A percentile compares a stretch with the other conserved stretches of the same genome.
phyloP scores from a whole-genome alignment of 2,113 vertebrate genomes.

The Urocolius indicus region DNA sequence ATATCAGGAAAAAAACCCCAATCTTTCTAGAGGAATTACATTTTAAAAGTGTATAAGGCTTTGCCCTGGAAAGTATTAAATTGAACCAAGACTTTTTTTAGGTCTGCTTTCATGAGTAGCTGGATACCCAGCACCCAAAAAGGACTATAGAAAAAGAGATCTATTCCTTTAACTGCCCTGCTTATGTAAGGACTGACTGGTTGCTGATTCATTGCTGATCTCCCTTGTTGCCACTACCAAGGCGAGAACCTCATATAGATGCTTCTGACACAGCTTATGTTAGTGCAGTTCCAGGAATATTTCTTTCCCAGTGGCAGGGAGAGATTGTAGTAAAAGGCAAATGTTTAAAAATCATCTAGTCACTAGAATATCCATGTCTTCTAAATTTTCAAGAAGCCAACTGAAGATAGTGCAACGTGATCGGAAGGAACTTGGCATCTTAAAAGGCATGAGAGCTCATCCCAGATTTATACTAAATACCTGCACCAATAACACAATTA shows the following conservation, averaged over 20 bases:
- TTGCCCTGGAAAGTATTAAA: not conserved
- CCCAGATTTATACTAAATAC: not conserved
- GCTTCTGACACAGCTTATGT: not conserved
- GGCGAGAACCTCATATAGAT: not conserved
- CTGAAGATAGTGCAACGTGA: not conserved
- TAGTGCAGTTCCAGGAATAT: not conserved
- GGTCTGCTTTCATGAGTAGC: not conserved
- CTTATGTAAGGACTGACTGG: not conserved
- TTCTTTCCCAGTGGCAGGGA: not conserved
- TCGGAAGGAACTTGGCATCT: not conserved
- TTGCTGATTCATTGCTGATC: not conserved
- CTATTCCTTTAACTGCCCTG: not conserved
- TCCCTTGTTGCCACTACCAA: not conserved
- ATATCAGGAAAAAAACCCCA: not conserved
- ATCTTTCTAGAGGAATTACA: not conserved
- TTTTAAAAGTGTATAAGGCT: not conserved
- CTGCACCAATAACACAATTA: not conserved
- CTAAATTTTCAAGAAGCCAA: not conserved
- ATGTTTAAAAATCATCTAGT: not conserved
- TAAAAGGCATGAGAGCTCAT: not conserved
- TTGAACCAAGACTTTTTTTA: not conserved
- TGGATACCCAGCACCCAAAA: not conserved
- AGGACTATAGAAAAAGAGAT: not conserved
- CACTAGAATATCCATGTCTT: not conserved
- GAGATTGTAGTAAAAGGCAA: not conserved